Evolutionary conservation across 2,888 invertebrate genomes (phyloP).

Genomic region (Thelaira solivaga): DNA sequence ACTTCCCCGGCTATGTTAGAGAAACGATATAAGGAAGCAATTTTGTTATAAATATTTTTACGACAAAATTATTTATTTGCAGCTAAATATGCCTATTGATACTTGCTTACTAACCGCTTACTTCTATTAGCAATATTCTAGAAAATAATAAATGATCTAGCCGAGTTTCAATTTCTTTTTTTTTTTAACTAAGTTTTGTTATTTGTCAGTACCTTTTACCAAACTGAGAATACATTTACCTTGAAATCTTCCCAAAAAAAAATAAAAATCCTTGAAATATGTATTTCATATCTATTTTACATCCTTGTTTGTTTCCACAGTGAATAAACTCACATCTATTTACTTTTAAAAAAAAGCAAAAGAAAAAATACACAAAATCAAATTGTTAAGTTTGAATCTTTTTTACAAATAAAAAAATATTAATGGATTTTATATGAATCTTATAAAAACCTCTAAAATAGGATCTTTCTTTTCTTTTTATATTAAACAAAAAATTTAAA

Average conservation of each 20-base stretch:
- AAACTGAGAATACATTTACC: slow-evolving; percentile 46
- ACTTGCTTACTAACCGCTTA: background rate
- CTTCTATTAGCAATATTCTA: slow-evolving; percentile 68
- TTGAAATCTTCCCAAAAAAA: slow-evolving; percentile 25
- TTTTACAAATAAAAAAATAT: slow-evolving; percentile 63
- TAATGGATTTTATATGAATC: slow-evolving; percentile 55
- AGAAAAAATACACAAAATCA: slow-evolving; percentile 50
- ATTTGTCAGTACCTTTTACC: slow-evolving; percentile 42
- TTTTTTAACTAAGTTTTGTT: background rate
- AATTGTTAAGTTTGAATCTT: slow-evolving; percentile 68
- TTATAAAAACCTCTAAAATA: slow-evolving; percentile 65
- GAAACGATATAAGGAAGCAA: slow-evolving; percentile 60
- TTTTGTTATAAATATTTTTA: too few species aligned
- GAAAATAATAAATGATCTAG: background rate
- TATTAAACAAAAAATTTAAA: slow-evolving; percentile 65
- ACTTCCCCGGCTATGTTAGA: slow-evolving; percentile 77
- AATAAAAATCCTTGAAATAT: slow-evolving; percentile 30
- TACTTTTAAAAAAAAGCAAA: slow-evolving; percentile 35
- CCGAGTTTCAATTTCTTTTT: background rate
- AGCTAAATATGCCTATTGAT: background rate
- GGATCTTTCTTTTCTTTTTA: slow-evolving; percentile 65
- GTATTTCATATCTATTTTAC: slow-evolving; percentile 44
- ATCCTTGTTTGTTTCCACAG: slow-evolving; percentile 22
- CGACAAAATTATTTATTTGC: background rate
- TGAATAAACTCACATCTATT: slow-evolving; percentile 53